Conservation (phyloP, 2,113 vertebrate genomes). For the Parotia lawesii region DNA sequence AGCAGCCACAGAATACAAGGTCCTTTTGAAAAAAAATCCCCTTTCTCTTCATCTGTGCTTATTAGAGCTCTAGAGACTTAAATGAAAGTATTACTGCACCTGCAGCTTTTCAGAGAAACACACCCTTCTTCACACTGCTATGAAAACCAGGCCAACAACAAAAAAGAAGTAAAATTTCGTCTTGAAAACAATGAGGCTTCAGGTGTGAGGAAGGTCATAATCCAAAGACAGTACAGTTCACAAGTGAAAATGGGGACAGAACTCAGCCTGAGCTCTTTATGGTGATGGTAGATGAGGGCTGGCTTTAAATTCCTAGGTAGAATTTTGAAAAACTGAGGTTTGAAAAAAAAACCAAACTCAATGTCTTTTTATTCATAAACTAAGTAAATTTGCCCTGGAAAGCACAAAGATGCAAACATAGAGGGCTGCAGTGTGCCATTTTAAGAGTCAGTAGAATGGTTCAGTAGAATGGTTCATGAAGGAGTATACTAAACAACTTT, state of each 20-base stretch:
- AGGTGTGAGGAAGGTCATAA: slow-evolving; percentile 47
- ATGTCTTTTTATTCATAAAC: not conserved
- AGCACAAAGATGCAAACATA: not conserved
- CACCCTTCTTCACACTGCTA: slow-evolving; percentile 35
- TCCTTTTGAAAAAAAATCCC: not conserved
- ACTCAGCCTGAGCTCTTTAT: slow-evolving; percentile 58
- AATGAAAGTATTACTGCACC: slow-evolving; percentile 33
- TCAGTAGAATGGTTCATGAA: not conserved
- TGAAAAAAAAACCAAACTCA: not conserved
- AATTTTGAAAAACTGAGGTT: slow-evolving; percentile 18
- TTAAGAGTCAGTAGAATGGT: not conserved
- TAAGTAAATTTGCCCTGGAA: not conserved
- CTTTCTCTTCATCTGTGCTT: slow-evolving; percentile 31
- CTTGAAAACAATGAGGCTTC: slow-evolving; percentile 54
- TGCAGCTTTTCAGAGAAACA: slow-evolving; percentile 43
- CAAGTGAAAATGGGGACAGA: slow-evolving; percentile 45
- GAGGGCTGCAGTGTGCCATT: not conserved
- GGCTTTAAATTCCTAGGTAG: slow-evolving; percentile 20
- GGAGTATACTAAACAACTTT: not conserved
- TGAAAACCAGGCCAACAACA: slow-evolving; percentile 46
- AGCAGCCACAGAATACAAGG: not conserved
- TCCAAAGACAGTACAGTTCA: slow-evolving; percentile 38
- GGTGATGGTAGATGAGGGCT: not conserved
- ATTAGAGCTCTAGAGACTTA: slow-evolving; percentile 18
- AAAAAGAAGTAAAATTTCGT: slow-evolving; percentile 17